Evolutionary conservation across 2,888 invertebrate species (phyloP).

Genomic region (Drosophila kanekoi): DNA sequence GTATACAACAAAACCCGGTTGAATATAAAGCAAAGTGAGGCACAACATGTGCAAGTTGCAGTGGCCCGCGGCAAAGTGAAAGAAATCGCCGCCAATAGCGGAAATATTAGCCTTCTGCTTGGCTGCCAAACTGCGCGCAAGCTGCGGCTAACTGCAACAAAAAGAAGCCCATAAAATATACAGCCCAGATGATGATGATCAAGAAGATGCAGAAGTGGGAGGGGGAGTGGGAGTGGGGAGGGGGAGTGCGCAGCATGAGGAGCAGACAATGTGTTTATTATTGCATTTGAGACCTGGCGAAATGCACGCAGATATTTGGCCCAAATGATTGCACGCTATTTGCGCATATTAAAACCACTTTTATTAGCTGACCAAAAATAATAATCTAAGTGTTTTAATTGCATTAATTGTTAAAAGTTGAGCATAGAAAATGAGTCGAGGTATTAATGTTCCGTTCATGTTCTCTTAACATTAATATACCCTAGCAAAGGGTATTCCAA

Average conservation of each 20-base stretch:
- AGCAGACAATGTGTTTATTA: conserved; percentile 75
- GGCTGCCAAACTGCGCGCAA: conserved; percentile 28
- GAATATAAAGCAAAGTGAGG: conserved; percentile 52
- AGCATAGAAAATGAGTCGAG: too few relatives aligned
- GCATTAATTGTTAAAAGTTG: not conserved
- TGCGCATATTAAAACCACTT: conserved; percentile 37
- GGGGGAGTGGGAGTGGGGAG: not conserved
- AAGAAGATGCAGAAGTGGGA: conserved; percentile 4
- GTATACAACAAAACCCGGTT: conserved; percentile 25
- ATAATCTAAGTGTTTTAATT: conserved; percentile 21
- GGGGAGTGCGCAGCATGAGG: not conserved
- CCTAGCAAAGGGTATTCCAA: too few relatives aligned
- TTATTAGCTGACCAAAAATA: conserved; percentile 41
- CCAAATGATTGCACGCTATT: conserved; percentile 39
- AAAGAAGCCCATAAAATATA: conserved; percentile 45
- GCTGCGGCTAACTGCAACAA: conserved; percentile 40
- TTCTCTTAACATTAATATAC: too few relatives aligned
- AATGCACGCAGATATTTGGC: conserved; percentile 26
- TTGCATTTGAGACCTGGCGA: conserved; percentile 42
- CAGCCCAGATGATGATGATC: conserved; percentile 1
- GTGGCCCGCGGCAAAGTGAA: conserved; percentile 75
- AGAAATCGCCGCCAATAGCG: conserved; percentile 76
- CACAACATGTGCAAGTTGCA: conserved; percentile 74
- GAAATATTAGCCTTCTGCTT: conserved; percentile 74
- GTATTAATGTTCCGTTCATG: too few relatives aligned